Percentiles rank a stretch among this genome's conserved stretches.
phyloP scores from a whole-genome alignment of 2,797 vertebrate genomes.

The Euphonia xanthogaster region DNA sequence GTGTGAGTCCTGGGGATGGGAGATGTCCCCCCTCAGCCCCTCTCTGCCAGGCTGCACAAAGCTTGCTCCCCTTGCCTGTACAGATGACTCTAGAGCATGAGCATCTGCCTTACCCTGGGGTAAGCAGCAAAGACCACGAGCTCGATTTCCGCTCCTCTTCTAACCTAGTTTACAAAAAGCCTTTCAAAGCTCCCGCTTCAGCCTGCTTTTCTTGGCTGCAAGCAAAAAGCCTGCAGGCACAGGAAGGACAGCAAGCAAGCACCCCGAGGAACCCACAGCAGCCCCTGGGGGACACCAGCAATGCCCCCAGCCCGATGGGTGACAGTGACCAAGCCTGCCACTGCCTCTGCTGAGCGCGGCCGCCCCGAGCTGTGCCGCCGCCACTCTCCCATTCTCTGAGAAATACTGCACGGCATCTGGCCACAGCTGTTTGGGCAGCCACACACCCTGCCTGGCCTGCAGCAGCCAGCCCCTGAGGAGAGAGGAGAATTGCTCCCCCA shows the following conservation, averaged over 20 bases:
- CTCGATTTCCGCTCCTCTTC: neutral
- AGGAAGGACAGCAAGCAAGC: neutral
- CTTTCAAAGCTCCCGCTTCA: neutral
- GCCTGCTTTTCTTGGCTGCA: neutral
- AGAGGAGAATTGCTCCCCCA: neutral
- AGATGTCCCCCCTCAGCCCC: neutral
- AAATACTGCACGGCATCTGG: neutral
- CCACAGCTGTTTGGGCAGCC: neutral
- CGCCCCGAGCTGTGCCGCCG: fast-evolving
- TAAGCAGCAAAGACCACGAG: neutral
- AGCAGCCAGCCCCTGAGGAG: neutral
- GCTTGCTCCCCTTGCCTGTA: fast-evolving
- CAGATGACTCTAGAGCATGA: neutral
- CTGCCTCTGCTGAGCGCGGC: neutral
- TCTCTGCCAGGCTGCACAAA: neutral
- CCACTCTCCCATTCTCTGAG: neutral
- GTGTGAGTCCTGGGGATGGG: neutral
- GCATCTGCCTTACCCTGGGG: neutral
- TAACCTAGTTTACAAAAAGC: neutral
- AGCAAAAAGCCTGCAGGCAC: neutral
- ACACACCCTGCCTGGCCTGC: neutral
- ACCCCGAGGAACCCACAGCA: neutral
- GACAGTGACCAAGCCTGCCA: neutral
- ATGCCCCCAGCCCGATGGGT: fast-evolving
- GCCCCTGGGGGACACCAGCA: neutral